Evolutionary conservation across 2,797 vertebrate species (phyloP), one percentile per base, ranked within the genome.

Genomic region (Alcedo atthis): DNA sequence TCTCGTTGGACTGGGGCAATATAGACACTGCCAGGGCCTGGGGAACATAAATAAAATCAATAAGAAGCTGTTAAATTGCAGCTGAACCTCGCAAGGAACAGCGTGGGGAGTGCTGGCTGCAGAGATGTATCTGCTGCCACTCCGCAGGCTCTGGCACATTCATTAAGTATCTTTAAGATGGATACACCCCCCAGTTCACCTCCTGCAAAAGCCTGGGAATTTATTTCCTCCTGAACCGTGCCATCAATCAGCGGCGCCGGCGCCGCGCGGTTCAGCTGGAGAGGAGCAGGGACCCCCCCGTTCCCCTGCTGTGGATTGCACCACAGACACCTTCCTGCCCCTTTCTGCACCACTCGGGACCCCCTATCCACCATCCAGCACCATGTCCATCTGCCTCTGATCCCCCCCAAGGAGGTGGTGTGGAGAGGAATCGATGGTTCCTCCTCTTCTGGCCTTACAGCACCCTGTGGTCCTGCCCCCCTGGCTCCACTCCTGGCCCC

Each of bases 101-200:
- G 78, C 11, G 25, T 62, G 87, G 91, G 83, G 92, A 81, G 68
- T n/a, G 77, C 85, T 63, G 84, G 75, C 84, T 90, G 92, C 89
- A 54, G 90, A 95, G 95, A 95, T 89, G 70, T 92, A 86, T 93
- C 85, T 92, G 86, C 88, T 96, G 95, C 93, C 66, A 73, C 89
- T 90, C 20, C 0, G 15, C 51, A 6, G 25, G 79, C 93, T 89
- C 48, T 73, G 80, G 94, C 93, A 95, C 94, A 81, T 95, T 96
- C 96, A 93, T 97, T 96, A 96, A 92, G 94, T 82, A 95, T 97
- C 94, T 95, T 89, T 94, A 93, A 97, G 95, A 96, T 90, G 89
- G 85, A 96, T 95, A 94, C 94, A 93, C 88, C 96, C 90, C 94
- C 96, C 89, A 86, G 89, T 55, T 95, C 96, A 95, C 94, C 97